Base-by-base conservation (phyloP, 2,888 invertebrate species). In the Lepetodrilus schrolli region DNA sequence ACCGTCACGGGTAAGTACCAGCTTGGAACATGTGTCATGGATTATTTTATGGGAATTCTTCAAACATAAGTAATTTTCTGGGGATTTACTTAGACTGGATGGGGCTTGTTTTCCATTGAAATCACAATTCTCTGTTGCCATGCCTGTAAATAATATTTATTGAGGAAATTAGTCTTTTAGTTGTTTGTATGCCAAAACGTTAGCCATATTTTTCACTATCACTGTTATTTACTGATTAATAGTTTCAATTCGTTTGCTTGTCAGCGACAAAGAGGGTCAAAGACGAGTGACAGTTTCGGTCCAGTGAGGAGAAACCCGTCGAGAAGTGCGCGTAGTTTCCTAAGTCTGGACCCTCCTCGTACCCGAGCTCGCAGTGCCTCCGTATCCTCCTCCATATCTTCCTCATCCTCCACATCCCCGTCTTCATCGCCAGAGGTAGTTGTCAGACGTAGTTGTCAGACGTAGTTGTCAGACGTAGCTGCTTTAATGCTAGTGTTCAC, bases 321-420 rank as follows among this genome's bases (percentile, higher is more conserved):
- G 0, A 76, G 85, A 2, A 48, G 49, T 66, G 82, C 83, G 0
- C 75, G 86, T 38, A 73, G 77, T 36, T 72, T 78, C 20, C 10
- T 69, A 66, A 26, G 58, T 21, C 65, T 79, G 74, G 73, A 81
- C 5, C 79, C 81, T 21, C 81, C 84, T 4, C 75, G 73, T 4
- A 84, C 82, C 0, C 74, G 84, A 30, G 74, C 79, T 1, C 74
- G 84, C 48, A 73, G 84, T 13, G 80, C 82, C 0, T 84, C 84
- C 0, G 75, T 83, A 7, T 82, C 84, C 4, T 86, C 85, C 0
- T 70, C 80, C 13, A 58, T 74, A 17, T 78, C 80, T 5, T 82
- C 82, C 13, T 79, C 82, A 13, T 73, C 76, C 5, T 69, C 80
- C 10, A 72, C 80, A 7, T 77, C 81, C 17, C 73, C 78, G 5